A percentile compares a stretch with the other conserved stretches of the same genome.
Evolutionary conservation across 2,113 vertebrate genomes (phyloP).

Genomic region (Cromileptes altivelis): DNA sequence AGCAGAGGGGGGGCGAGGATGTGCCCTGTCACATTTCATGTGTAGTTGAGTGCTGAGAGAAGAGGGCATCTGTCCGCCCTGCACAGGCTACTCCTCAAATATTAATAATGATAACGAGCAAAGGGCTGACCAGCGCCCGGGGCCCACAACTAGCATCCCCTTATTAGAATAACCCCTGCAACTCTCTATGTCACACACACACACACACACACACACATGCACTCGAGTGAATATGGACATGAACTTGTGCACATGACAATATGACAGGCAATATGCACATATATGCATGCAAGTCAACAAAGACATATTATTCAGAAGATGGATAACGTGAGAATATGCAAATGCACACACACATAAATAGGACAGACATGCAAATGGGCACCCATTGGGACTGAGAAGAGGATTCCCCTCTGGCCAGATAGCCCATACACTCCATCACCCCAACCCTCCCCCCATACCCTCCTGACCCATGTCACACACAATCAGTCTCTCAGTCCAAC

Average conservation of each 20-base stretch:
- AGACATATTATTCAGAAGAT: conserved; percentile 71
- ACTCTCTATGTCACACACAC: conserved; percentile 37
- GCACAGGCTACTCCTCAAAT: conserved; percentile 78
- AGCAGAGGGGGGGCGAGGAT: conserved; percentile 33
- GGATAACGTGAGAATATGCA: conserved; percentile 60
- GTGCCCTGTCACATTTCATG: conserved; percentile 76
- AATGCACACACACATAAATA: conserved; percentile 61
- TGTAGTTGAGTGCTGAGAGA: conserved; percentile 63
- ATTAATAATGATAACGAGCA: conserved; percentile 82
- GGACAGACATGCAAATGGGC: conserved; percentile 79
- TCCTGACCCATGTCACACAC: conserved; percentile 80
- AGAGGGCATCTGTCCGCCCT: conserved; percentile 71
- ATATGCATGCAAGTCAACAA: conserved; percentile 65
- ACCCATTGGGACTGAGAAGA: conserved; percentile 64
- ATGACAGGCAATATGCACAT: conserved; percentile 71
- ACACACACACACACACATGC: conserved; percentile 45
- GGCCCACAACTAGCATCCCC: conserved; percentile 63
- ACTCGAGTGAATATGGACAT: conserved; percentile 54
- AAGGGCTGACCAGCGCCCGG: conserved; percentile 75
- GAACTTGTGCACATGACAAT: conserved; percentile 60
- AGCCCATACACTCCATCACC: conserved; percentile 64
- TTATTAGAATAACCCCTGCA: conserved; percentile 80
- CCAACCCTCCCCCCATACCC: conserved; percentile 36
- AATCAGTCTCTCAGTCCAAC: conserved; percentile 75
- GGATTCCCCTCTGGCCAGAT: conserved; percentile 80